A percentile compares a stretch with the other conserved stretches of the same genome.
These are phyloP conservation scores for Aurelia aurita complex sp. Pacific DNA, from an alignment of 30 jellyfish, hydroid and myxozoan species.

Conservation along the genomic window DNA sequence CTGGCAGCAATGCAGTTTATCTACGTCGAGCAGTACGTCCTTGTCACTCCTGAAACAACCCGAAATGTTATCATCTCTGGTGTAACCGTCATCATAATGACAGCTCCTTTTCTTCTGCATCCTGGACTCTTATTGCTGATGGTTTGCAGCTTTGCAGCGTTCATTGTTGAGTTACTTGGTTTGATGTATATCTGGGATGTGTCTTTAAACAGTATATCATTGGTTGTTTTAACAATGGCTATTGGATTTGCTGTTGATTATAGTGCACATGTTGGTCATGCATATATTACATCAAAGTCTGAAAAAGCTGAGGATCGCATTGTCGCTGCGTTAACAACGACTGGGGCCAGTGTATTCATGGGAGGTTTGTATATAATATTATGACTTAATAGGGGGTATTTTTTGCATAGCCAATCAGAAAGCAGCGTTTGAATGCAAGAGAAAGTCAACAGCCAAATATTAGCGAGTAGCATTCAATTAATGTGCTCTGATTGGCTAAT, in stretches of 20 bases:
- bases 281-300: slow-evolving; percentile 52
- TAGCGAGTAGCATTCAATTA: too few species aligned
- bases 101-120: slow-evolving; percentile 74
- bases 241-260: slow-evolving; percentile 71
- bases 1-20: slow-evolving; percentile 36
- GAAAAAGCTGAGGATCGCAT: slow-evolving; percentile 23
- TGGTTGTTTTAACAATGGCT: slow-evolving; percentile 63
- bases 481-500: too few species aligned
- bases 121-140: slow-evolving; percentile 71
- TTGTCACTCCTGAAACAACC: slow-evolving; percentile 57
- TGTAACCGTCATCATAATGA: slow-evolving; percentile 64
- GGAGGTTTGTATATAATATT: slow-evolving; percentile 38
- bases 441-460: too few species aligned
- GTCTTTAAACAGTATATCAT: slow-evolving; percentile 52
- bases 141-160: slow-evolving; percentile 59
- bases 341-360: slow-evolving; percentile 68
- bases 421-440: not conserved
- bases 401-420: not conserved
- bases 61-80: slow-evolving; percentile 64
- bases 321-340: slow-evolving; percentile 14
- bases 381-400: not conserved
- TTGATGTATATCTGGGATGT: slow-evolving; percentile 60
- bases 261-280: slow-evolving; percentile 78
- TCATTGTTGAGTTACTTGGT: slow-evolving; percentile 77
- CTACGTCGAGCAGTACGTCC: slow-evolving; percentile 58